Base-by-base conservation (phyloP, 2,113 vertebrate genomes). In the Corythornis cristatus region DNA sequence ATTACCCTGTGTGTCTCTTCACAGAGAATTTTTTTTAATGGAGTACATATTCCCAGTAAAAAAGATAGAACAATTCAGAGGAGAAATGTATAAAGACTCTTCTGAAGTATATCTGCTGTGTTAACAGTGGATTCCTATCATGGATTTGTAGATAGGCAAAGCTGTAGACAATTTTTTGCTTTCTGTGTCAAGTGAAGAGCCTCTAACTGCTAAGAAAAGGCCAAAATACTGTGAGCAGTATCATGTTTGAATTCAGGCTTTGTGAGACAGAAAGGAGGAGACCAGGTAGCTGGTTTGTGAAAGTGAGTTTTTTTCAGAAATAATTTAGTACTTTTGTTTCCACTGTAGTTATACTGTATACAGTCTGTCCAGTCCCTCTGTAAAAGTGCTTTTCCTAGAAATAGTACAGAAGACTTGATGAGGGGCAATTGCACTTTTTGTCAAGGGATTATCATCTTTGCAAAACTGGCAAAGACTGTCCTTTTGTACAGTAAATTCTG, bases 401-500 rank as follows among this genome's bases (percentile, higher is more conserved):
- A 66, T 7, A 33, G 3, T 10, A 29, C 45, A 71, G 46, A 26
- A 70, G 14, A 50, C 73, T 50, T 76, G 45, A 64, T 46, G 45
- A 83, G 46, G 31, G 53, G 50, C 48, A 50, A 21, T 31, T 31
- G 19, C 33, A 33, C 35, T 40, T 54, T 35, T 82, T 92, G 91
- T 75, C 64, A 90, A 37, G 23, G 40, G 14, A 56, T 33, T 25
- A 20, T 19, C 23, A 57, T 70, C 86, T 95, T 80, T 82, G 79
- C 58, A 67, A 90, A 16, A 17, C 19, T 89, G 78, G 62, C 79
- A 93, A 64, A 35, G 7, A 7, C 33, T 33, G 7, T 57, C 50
- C 16, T 75, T 91, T 88, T 70, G 80, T 93, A 86, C 64, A 19
- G 5, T 60, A 92, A 93, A 71, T 86, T 88, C 81, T 96, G 93